A percentile compares a stretch with the other conserved stretches of the same genome.
phyloP scores from a whole-genome alignment of 2,888 invertebrate genomes.

The Hanleya hanleyi region DNA sequence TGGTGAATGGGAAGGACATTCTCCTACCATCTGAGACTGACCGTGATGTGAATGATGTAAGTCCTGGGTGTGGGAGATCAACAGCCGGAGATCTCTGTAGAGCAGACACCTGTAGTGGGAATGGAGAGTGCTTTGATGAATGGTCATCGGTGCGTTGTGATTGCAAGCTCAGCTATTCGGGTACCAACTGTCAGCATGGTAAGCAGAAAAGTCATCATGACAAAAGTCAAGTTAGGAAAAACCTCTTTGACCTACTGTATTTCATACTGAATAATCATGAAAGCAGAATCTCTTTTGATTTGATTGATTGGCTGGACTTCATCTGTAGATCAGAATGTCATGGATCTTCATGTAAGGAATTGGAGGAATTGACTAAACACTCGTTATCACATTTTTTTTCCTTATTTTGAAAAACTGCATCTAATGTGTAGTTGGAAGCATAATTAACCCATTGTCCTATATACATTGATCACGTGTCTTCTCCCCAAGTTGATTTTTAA shows the following conservation, averaged over 20 bases:
- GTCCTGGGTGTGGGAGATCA: background rate
- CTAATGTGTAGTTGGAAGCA: too few relatives aligned
- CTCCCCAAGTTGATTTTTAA: too few relatives aligned
- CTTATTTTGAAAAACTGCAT: too few relatives aligned
- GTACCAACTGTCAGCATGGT: slow-evolving; percentile 84
- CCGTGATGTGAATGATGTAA: background rate
- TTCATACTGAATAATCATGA: too few relatives aligned
- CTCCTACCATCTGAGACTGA: slow-evolving; percentile 55
- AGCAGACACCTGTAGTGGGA: slow-evolving; percentile 79
- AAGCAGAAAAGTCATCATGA: slow-evolving; percentile 4
- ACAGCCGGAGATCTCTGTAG: background rate
- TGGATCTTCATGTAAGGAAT: too few relatives aligned
- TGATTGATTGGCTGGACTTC: background rate
- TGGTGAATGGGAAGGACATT: slow-evolving; percentile 83
- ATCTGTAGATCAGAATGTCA: background rate
- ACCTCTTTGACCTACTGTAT: too few relatives aligned
- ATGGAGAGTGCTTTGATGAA: slow-evolving; percentile 85
- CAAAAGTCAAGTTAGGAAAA: background rate
- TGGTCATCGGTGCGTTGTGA: slow-evolving; percentile 85
- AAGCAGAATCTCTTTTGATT: background rate
- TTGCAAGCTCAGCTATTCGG: slow-evolving; percentile 78
- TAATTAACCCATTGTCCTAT: too few relatives aligned
- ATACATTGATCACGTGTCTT: too few relatives aligned
- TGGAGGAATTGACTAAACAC: too few relatives aligned
- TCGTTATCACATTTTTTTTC: too few relatives aligned